These are phyloP conservation scores for Boulengeromyrus knoepffleri DNA, from an alignment of 2,113 vertebrate genomes.

Conservation along the genomic window DNA sequence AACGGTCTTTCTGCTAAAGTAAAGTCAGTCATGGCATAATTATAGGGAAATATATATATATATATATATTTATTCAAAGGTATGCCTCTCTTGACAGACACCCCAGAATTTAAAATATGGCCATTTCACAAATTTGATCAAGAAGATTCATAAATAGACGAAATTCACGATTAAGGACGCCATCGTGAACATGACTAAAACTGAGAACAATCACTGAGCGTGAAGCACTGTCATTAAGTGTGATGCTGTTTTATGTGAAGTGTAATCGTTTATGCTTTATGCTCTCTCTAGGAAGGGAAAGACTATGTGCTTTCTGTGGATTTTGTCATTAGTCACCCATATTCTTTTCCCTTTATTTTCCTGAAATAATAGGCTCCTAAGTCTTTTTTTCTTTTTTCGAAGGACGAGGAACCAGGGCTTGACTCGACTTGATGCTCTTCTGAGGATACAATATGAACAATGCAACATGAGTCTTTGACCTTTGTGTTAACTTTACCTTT, in stretches of 20 bases:
- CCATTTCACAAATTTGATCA: not conserved
- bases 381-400: not conserved
- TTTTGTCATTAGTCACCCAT: not conserved
- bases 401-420: not conserved
- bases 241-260: not conserved
- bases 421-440: constrained; percentile 5
- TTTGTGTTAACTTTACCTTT: constrained; percentile 9
- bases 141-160: not conserved
- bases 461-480: constrained; percentile 12
- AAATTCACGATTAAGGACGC: not conserved
- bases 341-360: not conserved
- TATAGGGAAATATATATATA: constrained; percentile 80
- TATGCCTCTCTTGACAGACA: not conserved
- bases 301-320: not conserved
- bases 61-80: not conserved
- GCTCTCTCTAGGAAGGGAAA: not conserved
- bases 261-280: not conserved
- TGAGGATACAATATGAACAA: not conserved
- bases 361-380: not conserved
- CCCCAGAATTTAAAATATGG: not conserved
- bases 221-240: not conserved
- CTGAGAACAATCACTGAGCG: not conserved
- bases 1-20: constrained; percentile 84
- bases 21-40: constrained; percentile 89
- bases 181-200: not conserved